phyloP scores from a whole-genome alignment of 2,113 vertebrate genomes.

The Pygoscelis antarcticus region DNA sequence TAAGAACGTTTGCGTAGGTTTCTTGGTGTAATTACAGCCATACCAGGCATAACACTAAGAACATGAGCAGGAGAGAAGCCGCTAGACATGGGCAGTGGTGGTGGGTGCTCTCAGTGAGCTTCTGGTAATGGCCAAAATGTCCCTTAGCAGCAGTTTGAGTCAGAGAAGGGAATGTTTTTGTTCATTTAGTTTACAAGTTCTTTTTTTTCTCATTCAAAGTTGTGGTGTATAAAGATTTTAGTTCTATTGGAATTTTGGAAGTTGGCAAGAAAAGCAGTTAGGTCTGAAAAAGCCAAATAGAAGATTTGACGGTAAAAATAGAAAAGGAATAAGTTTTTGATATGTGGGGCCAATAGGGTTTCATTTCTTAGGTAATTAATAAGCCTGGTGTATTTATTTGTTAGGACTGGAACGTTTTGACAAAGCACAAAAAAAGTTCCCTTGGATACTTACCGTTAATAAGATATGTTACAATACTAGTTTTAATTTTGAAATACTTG shows the following conservation, averaged over 20 bases:
- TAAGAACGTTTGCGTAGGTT: not conserved
- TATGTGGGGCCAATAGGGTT: not conserved
- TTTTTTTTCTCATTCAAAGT: not conserved
- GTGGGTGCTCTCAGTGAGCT: not conserved
- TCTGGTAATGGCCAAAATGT: not conserved
- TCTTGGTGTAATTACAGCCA: not conserved
- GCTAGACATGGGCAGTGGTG: rapidly evolving
- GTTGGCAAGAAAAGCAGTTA: not conserved
- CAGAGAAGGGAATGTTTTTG: not conserved
- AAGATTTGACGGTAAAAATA: not conserved
- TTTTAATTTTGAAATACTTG: not conserved
- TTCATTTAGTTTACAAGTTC: not conserved
- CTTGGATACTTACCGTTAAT: rapidly evolving
- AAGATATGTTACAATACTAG: not conserved
- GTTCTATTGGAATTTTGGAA: not conserved
- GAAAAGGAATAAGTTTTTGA: not conserved
- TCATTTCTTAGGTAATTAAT: not conserved
- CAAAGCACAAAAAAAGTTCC: not conserved
- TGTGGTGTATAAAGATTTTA: not conserved
- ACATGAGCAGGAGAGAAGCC: not conserved
- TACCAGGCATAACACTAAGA: not conserved
- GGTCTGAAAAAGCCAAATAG: not conserved
- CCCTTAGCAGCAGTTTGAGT: not conserved
- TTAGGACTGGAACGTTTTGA: not conserved
- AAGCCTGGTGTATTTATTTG: not conserved